These are phyloP conservation scores for Chymomyza caudatula DNA, from an alignment of 2,888 invertebrate genomes.

Conservation along the genomic window DNA sequence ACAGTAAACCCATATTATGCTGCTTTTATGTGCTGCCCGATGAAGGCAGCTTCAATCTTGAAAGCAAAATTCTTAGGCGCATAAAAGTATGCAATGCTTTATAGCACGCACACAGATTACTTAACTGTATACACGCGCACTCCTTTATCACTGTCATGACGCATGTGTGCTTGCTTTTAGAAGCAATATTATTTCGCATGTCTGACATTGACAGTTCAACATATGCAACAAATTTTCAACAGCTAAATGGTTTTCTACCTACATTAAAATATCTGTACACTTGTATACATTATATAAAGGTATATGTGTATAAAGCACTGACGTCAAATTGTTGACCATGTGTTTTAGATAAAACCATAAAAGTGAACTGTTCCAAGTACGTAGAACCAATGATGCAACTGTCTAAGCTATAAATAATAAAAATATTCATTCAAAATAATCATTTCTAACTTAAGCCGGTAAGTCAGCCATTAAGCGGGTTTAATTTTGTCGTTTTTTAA, in stretches of 20 bases:
- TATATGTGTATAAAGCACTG: neutral
- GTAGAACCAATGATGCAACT: too few species aligned
- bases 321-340: neutral
- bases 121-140: neutral
- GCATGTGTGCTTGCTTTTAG: neutral
- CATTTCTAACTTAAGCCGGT: too few species aligned
- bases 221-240: neutral
- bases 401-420: neutral
- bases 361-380: neutral
- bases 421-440: too few species aligned
- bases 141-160: neutral
- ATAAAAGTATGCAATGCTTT: neutral
- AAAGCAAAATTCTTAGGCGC: neutral
- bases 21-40: conserved; percentile 31
- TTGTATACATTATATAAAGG: neutral
- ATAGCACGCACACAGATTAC: neutral
- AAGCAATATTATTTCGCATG: neutral
- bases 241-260: neutral
- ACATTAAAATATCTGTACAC: neutral
- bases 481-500: too few species aligned
- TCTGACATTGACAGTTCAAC: neutral
- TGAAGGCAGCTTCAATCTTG: neutral
- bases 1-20: conserved; percentile 34
- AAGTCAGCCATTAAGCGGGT: too few species aligned
- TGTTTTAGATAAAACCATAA: neutral